phyloP scores from a whole-genome alignment of 2,113 vertebrate species.

The Ophthalmolycus amberensis region DNA sequence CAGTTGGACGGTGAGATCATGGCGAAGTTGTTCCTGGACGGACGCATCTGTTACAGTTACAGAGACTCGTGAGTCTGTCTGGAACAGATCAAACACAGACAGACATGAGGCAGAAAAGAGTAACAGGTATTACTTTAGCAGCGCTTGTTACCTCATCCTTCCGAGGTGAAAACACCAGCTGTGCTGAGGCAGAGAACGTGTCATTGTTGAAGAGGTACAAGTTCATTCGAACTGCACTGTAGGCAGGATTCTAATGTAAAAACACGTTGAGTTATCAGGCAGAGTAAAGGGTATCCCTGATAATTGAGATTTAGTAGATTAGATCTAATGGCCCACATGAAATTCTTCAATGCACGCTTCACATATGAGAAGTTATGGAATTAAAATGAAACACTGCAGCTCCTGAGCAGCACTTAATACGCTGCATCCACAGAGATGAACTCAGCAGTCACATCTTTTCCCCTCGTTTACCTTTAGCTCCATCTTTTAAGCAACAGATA shows the following conservation, averaged over 20 bases:
- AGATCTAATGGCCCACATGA: constrained; percentile 10
- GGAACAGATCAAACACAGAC: constrained; percentile 67
- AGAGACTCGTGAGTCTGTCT: constrained; percentile 59
- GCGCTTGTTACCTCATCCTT: constrained; percentile 66
- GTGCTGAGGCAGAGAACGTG: constrained; percentile 49
- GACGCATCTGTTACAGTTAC: constrained; percentile 63
- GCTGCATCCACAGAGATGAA: constrained; percentile 1
- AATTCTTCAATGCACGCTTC: background rate
- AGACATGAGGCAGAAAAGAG: constrained; percentile 48
- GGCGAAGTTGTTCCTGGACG: constrained; percentile 32
- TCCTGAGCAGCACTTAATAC: background rate
- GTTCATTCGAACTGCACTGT: constrained; percentile 50
- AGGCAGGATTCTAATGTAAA: constrained; percentile 15
- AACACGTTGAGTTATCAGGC: constrained; percentile 1
- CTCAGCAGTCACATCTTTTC: background rate
- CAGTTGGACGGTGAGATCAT: constrained; percentile 53
- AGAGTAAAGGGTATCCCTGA: constrained; percentile 22
- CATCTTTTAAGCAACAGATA: background rate
- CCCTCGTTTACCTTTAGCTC: background rate
- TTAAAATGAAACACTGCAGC: constrained; percentile 15
- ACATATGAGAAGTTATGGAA: background rate
- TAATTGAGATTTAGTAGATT: constrained; percentile 35
- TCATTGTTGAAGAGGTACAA: constrained; percentile 51
- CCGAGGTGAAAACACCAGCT: constrained; percentile 70
- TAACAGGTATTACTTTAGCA: constrained; percentile 70